A percentile compares a stretch with the other conserved stretches of the same genome.
These are phyloP conservation scores for Escarpia spicata DNA, from an alignment of 2,888 invertebrate genomes.

Conservation along the genomic window DNA sequence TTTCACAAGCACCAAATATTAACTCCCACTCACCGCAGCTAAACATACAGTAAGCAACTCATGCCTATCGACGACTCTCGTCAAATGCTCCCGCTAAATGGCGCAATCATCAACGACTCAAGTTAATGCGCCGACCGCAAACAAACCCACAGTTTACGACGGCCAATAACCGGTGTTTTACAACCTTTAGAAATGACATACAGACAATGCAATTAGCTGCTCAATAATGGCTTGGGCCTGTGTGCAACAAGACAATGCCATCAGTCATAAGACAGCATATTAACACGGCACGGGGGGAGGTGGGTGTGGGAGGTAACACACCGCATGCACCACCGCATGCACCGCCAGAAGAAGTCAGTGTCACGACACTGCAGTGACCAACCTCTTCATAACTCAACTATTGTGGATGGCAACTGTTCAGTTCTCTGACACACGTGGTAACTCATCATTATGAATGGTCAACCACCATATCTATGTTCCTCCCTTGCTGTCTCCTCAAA, in stretches of 20 bases:
- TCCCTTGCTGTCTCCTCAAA: neutral
- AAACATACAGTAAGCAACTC: neutral
- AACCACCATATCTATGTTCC: neutral
- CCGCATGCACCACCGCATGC: neutral
- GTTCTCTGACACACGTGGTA: neutral
- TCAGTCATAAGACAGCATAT: neutral
- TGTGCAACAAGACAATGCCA: neutral
- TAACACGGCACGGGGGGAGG: neutral
- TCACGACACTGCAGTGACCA: neutral
- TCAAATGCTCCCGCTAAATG: neutral
- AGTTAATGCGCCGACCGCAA: neutral
- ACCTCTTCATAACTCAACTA: neutral
- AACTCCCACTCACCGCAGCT: neutral
- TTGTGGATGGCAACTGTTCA: neutral
- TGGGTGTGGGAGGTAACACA: neutral
- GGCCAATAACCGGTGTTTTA: neutral
- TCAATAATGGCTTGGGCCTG: neutral
- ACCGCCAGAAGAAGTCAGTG: neutral
- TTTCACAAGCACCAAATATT: neutral
- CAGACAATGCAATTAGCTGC: conserved; percentile 16
- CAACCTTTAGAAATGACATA: neutral
- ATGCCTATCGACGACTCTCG: neutral
- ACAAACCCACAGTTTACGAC: neutral
- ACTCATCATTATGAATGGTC: neutral
- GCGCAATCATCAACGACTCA: neutral